Evolutionary conservation across 2,888 invertebrate species (phyloP), one percentile per base, ranked within the genome.

Genomic region (Xanthia togata): DNA sequence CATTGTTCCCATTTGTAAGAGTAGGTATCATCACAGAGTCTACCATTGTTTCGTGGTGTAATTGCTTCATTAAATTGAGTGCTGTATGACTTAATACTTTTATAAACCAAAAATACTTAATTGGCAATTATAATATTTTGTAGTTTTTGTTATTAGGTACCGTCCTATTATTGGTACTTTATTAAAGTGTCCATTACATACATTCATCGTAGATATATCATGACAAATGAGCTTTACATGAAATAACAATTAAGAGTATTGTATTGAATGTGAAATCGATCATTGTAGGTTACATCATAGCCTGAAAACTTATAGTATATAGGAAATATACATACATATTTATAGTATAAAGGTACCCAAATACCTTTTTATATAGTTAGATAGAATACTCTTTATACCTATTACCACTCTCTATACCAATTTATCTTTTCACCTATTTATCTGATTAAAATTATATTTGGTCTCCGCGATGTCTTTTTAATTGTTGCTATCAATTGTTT

Each of bases 51-150:
- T 44, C 17, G n/a, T 70, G 12, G 4, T 31, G 5, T 31, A 35
- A 70, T 63, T 20, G 35, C 20, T 35, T 63, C 4, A 47, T 70
- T 70, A 35, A 35, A 35, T 44, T 63, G 31, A 35, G 20, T 70
- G 17, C 26, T 20, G 17, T 35, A 17, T 47, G n/a, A 20, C 4
- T n/a, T 63, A 17, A 23, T 17, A 35, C 3, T 0, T 31, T 20
- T 1, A 60, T 60, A 35, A 60, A 6, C 6, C 20, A 26, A 26
- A 55, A 26, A 53, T 11, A 53, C 53, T 11, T 12, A n/a, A 55
- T 55, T 26, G 55, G 12, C 55, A 26, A 12, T n/a, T 0, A n/a
- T 5, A 26, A 26, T 55, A 14, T 55, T 55, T 55, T n/a, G n/a
- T 55, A n/a, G 12, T 57, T 26, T 14, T 55, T 55, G 5, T 26